Percentiles rank a stretch among this genome's conserved stretches.
Evolutionary conservation across 2,113 vertebrate genomes (phyloP).

Genomic region (Pardalotus punctatus): DNA sequence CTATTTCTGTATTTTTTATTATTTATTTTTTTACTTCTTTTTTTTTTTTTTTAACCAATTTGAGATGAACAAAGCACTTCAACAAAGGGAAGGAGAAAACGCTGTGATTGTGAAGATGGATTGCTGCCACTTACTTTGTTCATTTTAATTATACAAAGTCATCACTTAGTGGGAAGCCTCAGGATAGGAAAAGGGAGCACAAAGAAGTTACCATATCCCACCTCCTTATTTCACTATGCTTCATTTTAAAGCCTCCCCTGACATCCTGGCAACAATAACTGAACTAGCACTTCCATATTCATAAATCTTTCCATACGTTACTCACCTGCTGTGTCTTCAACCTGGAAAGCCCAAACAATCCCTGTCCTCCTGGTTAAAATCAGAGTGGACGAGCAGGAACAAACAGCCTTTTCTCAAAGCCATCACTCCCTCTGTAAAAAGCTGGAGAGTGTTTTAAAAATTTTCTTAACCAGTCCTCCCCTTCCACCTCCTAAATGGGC

Average conservation of each 20-base stretch:
- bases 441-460: neutral
- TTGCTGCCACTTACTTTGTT: slow-evolving; percentile 62
- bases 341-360: neutral
- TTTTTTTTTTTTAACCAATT: slow-evolving; percentile 47
- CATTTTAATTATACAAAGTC: slow-evolving; percentile 75
- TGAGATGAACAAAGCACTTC: slow-evolving; percentile 75
- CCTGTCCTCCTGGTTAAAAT: neutral
- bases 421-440: accelerated
- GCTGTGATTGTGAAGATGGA: slow-evolving; percentile 66
- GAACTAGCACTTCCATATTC: neutral
- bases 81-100: slow-evolving; percentile 66
- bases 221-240: slow-evolving; percentile 11
- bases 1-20: slow-evolving; percentile 77
- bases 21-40: slow-evolving; percentile 31
- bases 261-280: slow-evolving; percentile 16
- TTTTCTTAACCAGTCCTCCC: neutral
- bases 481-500: neutral
- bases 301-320: neutral
- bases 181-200: slow-evolving; percentile 14
- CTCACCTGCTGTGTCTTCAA: neutral
- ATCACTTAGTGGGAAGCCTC: slow-evolving; percentile 62
- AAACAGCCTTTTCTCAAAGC: accelerated
- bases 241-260: slow-evolving; percentile 9
- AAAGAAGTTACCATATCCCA: neutral
- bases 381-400: accelerated